These are phyloP conservation scores for Bradynema listronoti DNA, from an alignment of 1,140 invertebrate genomes.

Conservation along the genomic window DNA sequence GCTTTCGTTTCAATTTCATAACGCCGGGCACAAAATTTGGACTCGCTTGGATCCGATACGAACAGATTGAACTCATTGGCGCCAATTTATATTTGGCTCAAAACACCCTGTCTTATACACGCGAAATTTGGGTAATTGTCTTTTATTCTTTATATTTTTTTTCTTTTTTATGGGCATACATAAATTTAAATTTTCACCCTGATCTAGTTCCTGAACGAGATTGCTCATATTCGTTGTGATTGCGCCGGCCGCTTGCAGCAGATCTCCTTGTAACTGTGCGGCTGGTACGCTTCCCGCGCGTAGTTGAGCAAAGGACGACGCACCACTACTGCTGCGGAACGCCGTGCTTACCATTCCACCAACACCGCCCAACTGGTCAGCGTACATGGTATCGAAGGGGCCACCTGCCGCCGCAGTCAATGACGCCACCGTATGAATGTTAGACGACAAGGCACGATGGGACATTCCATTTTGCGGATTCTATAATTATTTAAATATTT, in stretches of 20 bases:
- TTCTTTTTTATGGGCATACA: too few relatives aligned
- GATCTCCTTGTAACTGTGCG: constrained; percentile 37
- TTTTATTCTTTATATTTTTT: too few relatives aligned
- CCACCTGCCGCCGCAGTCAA: neutral
- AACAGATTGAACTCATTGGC: too few relatives aligned
- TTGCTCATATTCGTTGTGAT: constrained; percentile 53
- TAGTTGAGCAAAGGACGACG: neutral
- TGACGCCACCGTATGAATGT: neutral
- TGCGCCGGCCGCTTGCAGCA: constrained; percentile 49
- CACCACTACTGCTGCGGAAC: constrained; percentile 17
- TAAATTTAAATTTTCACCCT: too few relatives aligned
- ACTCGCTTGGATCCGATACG: too few relatives aligned
- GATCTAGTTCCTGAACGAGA: constrained; percentile 47
- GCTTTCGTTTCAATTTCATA: too few relatives aligned
- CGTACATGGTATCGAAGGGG: constrained; percentile 18
- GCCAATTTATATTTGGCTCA: too few relatives aligned
- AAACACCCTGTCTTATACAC: too few relatives aligned
- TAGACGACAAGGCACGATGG: neutral
- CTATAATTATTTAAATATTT: constrained; percentile 11
- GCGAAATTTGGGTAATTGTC: too few relatives aligned
- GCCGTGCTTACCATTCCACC: constrained; percentile 36
- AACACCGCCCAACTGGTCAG: constrained; percentile 27
- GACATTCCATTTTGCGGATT: neutral
- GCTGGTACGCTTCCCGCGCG: constrained; percentile 21
- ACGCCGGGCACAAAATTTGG: too few relatives aligned